These are phyloP conservation scores for Pocillopora damicornis DNA, from an alignment of 64 coral and sea anemone species.

Conservation along the genomic window DNA sequence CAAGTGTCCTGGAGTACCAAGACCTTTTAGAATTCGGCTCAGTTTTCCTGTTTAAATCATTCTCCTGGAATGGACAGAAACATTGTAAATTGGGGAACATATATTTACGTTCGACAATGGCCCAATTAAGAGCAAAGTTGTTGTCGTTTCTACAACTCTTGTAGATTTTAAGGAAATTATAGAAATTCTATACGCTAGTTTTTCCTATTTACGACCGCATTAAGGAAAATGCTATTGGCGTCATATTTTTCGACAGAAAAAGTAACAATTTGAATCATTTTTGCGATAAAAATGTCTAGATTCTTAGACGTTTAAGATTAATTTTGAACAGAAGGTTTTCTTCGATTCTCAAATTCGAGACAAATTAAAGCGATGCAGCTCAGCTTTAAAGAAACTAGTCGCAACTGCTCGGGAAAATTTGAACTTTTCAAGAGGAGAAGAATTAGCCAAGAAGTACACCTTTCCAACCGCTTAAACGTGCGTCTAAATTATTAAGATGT, in stretches of 20 bases:
- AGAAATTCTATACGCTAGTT: conserved; percentile 34
- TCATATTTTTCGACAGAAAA: conserved; percentile 25
- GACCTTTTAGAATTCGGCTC: neutral
- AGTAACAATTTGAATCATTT: conserved; percentile 7
- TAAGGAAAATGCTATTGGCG: neutral
- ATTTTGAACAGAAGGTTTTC: neutral
- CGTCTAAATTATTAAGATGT: neutral
- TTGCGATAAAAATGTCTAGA: conserved; percentile 5
- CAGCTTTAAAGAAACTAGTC: neutral
- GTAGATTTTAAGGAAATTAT: conserved; percentile 33
- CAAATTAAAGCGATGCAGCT: neutral
- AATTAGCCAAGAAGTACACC: neutral
- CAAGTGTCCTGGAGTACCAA: neutral
- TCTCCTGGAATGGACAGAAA: neutral
- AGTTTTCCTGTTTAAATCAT: neutral
- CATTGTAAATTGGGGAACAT: neutral
- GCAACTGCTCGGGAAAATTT: neutral
- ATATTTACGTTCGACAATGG: conserved; percentile 22
- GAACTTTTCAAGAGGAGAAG: neutral
- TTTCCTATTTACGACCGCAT: conserved; percentile 21
- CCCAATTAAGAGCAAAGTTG: conserved; percentile 14
- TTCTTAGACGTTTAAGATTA: neutral
- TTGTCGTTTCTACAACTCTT: neutral
- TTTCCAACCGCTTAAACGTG: neutral
- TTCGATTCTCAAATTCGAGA: neutral